Evolutionary conservation across 2,797 vertebrate species (phyloP).

Genomic region (Neoniphon sammara): DNA sequence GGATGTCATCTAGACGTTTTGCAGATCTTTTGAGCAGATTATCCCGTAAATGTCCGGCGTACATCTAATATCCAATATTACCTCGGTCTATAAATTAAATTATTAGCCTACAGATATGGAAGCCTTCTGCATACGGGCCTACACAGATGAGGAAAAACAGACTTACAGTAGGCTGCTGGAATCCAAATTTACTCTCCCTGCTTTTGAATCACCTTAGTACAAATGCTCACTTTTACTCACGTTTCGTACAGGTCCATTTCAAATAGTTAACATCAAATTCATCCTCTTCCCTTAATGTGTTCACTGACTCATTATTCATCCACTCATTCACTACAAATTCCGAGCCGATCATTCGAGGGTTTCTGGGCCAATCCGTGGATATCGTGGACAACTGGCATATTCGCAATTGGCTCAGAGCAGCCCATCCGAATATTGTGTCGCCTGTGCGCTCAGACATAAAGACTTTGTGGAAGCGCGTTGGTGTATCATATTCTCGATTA

Average conservation of each 20-base stretch:
- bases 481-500: background rate
- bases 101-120: no score
- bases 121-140: no score
- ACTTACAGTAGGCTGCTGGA: conserved; percentile 60
- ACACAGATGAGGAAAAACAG: conserved; percentile 24
- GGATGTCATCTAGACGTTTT: no score
- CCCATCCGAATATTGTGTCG: conserved; percentile 30
- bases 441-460: conserved; percentile 24
- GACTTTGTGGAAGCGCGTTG: background rate
- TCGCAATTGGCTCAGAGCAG: conserved; percentile 62
- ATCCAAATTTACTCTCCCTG: conserved; percentile 43
- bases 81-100: no score
- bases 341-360: conserved; percentile 80
- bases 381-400: conserved; percentile 53
- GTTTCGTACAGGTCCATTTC: conserved; percentile 28
- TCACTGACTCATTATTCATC: conserved; percentile 56
- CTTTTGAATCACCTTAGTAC: conserved; percentile 27
- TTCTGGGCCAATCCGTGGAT: conserved; percentile 78
- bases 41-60: no score
- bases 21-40: no score
- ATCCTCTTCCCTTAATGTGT: conserved; percentile 28
- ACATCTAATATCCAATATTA: no score
- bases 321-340: conserved; percentile 72
- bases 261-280: conserved; percentile 23
- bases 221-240: conserved; percentile 11